Evolutionary conservation across 2,888 invertebrate genomes (phyloP), one percentile per base, ranked within the genome.

Genomic region (Hanleya hanleyi): DNA sequence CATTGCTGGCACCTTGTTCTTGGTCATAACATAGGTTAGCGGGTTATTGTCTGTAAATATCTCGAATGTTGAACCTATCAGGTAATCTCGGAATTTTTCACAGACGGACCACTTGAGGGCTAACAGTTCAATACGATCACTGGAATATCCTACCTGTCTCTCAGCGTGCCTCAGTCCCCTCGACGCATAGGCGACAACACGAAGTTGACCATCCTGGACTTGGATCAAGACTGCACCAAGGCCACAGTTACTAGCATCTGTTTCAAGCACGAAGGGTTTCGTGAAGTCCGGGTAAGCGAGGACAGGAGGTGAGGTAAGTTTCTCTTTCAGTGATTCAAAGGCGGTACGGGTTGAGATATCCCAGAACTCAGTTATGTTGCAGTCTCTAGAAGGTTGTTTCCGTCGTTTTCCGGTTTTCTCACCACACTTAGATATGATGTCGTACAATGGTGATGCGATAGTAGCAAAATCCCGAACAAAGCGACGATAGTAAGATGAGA

Each of bases 61-160:
- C 5, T 12, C 38, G 50, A 78, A 76, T 38, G 71, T 38, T 0
- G 73, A 18, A 9, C 69, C 77, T 18, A 68, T 22, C 1, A 76
- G 74, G 37, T 76, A 77, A 38, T 67, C 66, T 22, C 65, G 37
- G 29, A 75, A 77, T 36, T 77, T 75, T 5, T 77, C 71, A 29
- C 69, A 66, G 26, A 77, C 65, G 4, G 79, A 75, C 79, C 79
- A 78, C 61, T 79, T 79, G 4, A 76, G 61, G 3, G 67, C 79
- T 7, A 79, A 67, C 32, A 74, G 67, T 51, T 77, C 76, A n/a
- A 79, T 15, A 51, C 76, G 77, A 38, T 64, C 72, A 37, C 75
- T 76, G 62, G 77, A 78, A 22, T 74, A 67, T 29, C 33, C 33
- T 37, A 64, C 65, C 26, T 73, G 71, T 29, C 61, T 9, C 36